Evolutionary conservation across 2,888 invertebrate genomes (phyloP), one percentile per base, ranked within the genome.

Genomic region (Aspidiotus rigidus): DNA sequence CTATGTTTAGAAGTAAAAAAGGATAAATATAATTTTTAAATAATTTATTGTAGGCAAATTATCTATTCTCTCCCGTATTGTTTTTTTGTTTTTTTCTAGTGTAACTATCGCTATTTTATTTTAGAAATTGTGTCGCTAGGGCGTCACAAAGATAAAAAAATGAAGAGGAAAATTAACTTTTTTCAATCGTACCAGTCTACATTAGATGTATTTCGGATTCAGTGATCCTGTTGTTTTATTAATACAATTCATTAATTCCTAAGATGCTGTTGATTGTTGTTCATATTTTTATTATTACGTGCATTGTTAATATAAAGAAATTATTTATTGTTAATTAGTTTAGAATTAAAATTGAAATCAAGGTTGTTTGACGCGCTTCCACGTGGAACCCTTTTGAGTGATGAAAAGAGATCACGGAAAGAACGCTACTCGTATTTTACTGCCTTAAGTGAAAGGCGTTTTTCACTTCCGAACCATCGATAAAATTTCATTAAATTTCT

Each of bases 261-360:
- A 67, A 67, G 67, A 59, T 53, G 67, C 67, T 67, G 67, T 67
- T 67, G 44, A 67, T 67, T 67, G 67, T 67, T 67, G 67, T 67
- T 67, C 59, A 67, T 67, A 67, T 67, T 60, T 66, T 67, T 57
- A 60, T 67, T 67, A 59, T 28, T 59, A 59, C 59, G 59, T 13
- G 16, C 15, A 16, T 59, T 17, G 28, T 59, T 16, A 59, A 17
- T 17, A 7, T 59, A 59, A 28, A 28, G 28, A 28, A 28, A 28
- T 28, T 28, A 28, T 28, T 28, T 28, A 28, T 28, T 28, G 28
- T 28, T 28, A 28, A 28, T 3, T 28, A 28, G 28, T 28, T 28
- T 28, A 28, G 28, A 5, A 28, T 3, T 28, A 28, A 28, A 28
- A 28, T 5, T 28, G 28, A 28, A 3, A 28, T 5, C 1, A 28